Evolutionary conservation across 2,888 invertebrate species (phyloP), one percentile per base, ranked within the genome.

Genomic region (Leuctra nigra): DNA sequence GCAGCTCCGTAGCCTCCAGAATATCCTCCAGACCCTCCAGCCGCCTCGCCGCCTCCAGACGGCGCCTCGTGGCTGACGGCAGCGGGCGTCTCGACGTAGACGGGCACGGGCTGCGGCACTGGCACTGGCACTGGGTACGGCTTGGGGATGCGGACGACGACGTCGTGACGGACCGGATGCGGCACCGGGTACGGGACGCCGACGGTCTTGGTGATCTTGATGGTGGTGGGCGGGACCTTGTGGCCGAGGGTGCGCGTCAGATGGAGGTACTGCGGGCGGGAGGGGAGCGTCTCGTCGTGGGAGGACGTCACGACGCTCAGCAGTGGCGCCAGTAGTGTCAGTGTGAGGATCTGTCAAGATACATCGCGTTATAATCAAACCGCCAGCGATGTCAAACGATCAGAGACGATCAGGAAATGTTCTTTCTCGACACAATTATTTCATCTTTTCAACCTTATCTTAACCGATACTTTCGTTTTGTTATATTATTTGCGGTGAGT

Each of bases 81-180:
- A 6, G 41, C 16, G n/a, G 38, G 14, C 9, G 23, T 23, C 22
- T 44, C 22, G 23, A 44, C n/a, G 44, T 44, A 44, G 13, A 55
- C 44, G 1, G 41, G 58, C 4, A 44, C 44, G 9, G 16, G n/a
- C 44, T 44, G 22, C 2, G 4, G 11, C 11, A 20, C 29, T 44
- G 72, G 68, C 4, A 72, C 70, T 64, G 70, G 64, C 22, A 66
- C 66, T 20, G 66, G 63, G 57, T 64, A 63, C 1, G 65, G 67
- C 44, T 61, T 63, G 18, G 64, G 61, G 24, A 66, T 64, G 23
- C 63, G 64, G 9, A 66, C 64, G n/a, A 55, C 52, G 2, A 58
- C 54, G 20, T 58, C 57, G 3, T 54, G 50, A 29, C 64, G 64
- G 53, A 66, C 64, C 25, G 66, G 65, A 20, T 61, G 56, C 16